These are phyloP conservation scores for Philypnodon macrostomus DNA, from an alignment of 2,797 vertebrate genomes.

Conservation along the genomic window DNA sequence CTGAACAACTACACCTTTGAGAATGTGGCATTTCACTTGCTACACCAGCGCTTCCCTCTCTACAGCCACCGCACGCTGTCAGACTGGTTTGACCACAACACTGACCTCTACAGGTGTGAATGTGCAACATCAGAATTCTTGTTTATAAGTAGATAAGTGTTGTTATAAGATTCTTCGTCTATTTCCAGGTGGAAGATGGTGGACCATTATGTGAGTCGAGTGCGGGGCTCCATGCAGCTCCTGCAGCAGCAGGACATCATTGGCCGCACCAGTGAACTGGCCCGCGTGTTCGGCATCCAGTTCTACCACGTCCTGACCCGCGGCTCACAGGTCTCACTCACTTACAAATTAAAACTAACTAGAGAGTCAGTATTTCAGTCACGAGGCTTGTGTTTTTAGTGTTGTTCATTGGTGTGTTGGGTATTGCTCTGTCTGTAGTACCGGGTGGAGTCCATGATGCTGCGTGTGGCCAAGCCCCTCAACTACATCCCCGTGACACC, in stretches of 20 bases:
- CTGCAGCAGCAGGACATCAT: conserved; percentile 91
- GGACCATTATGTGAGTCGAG: conserved; percentile 90
- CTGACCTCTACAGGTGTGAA: conserved; percentile 87
- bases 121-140: not conserved
- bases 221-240: conserved; percentile 86
- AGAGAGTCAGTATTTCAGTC: too few species aligned
- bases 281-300: conserved; percentile 95
- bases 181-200: conserved; percentile 91
- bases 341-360: too few species aligned
- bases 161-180: conserved; percentile 1
- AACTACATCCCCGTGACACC: conserved; percentile 94
- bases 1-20: conserved; percentile 94
- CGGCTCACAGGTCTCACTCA: conserved; percentile 86
- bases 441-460: conserved; percentile 98
- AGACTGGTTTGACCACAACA: conserved; percentile 95
- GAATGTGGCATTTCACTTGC: conserved; percentile 94
- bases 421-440: conserved; percentile 74
- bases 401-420: not conserved
- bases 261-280: conserved; percentile 95
- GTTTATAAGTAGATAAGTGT: too few species aligned
- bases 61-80: conserved; percentile 90
- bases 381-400: not conserved
- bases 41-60: conserved; percentile 86
- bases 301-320: conserved; percentile 95
- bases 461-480: conserved; percentile 93